Base-by-base conservation (phyloP, 2,113 vertebrate species). In the Triplophysa dalaica region DNA sequence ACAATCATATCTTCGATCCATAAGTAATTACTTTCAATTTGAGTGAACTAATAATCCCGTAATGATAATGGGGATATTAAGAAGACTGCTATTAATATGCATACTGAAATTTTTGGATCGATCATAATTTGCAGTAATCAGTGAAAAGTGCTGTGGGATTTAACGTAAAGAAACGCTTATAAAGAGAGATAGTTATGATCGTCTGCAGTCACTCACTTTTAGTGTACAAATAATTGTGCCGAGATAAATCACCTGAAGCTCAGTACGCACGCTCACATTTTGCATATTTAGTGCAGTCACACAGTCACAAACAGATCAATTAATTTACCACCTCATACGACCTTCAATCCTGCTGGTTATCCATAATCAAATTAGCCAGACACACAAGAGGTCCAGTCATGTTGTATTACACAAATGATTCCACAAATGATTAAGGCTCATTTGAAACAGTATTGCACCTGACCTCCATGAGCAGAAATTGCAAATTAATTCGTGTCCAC, bases 111-210 rank as follows among this genome's bases (percentile, higher is more conserved):
- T 52, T 74, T 80, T 78, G 75, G 68, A 81, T 77, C 66, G 56
- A 68, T 80, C 73, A 77, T 77, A 85, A 80, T 80, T 29, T 73
- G 61, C 77, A 56, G 63, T 67, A 82, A 85, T 85, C 68, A 80
- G 62, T 54, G 48, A 3, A 66, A 48, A 80, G 81, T 70, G 70
- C 43, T 24, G 1, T 33, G 24, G 61, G 69, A 56, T 77, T 63
- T 63, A 52, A 19, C 19, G 19, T 45, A 38, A 8, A 29, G 29
- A 21, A 67, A 64, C 6, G 2, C 29, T 3, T 54, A 75, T 45
- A 62, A 13, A 33, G 56, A 26, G 41, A 69, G 68, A 52, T 9
- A 8, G 58, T 45, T 29, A 56, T 41, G 52, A 66, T 21, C 62
- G 65, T 75, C 72, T 79, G 45, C 26, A 67, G 72, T 77, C 22